Evolutionary conservation across 2,888 invertebrate genomes (phyloP), one percentile per base, ranked within the genome.

Genomic region (Alviniconcha strummeri): DNA sequence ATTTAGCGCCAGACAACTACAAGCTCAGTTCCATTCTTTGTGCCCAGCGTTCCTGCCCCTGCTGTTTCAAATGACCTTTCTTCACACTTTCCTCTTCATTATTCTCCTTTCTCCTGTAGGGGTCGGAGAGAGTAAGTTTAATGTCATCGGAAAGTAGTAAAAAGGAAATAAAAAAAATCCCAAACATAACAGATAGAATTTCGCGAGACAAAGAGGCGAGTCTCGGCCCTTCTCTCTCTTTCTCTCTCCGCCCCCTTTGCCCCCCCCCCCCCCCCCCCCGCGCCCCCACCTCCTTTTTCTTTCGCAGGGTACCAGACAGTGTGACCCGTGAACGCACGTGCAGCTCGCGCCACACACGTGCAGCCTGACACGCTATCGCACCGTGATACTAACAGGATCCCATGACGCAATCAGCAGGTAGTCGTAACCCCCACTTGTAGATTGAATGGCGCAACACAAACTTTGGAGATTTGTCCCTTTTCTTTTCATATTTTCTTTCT

Each of bases 321-420:
- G 55, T 54, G 75, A 75, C 55, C 55, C 55, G 15, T 6, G 15
- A 55, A 55, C 75, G 75, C 75, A 75, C 75, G 75, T 75, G 75
- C 75, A n/a, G 6, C 75, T n/a, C 17, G 56, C 55, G 17, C 75
- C 75, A 13, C n/a, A 56, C 75, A 75, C 75, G 75, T 75, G 75
- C 75, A n/a, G 13, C 75, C 55, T 55, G 75, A 75, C 75, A 75
- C 75, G 75, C 75, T 75, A 75, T 75, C 75, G 55, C 55, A 4
- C 17, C 60, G 55, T 6, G 36, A 17, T 17, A 17, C 6, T 6
- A n/a, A 13, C 56, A 17, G 75, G 17, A 6, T 36, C 54, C 15
- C 52, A 13, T 74, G 74, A 74, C 74, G 74, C 52, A 74, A 74
- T 74, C 74, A 74, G 74, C 74, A 74, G 74, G 71, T 74, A 4